Percentiles rank a stretch among this genome's conserved stretches.
Conservation (phyloP, 2,797 vertebrate genomes). For the Prionace glauca region DNA sequence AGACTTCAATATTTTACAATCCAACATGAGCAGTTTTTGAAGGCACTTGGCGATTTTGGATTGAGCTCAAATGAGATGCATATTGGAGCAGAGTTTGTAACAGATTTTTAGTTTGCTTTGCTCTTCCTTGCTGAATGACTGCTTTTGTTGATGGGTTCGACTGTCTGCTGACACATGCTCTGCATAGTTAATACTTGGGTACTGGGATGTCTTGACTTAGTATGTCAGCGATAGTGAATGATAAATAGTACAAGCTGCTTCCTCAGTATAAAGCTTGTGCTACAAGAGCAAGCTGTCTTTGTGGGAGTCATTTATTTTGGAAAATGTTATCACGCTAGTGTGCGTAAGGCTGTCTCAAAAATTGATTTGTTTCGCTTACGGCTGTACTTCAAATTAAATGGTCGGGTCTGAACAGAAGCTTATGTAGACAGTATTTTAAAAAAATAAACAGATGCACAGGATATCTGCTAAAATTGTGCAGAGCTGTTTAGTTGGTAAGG, state of each 20-base stretch:
- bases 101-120: not conserved
- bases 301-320: constrained; percentile 11
- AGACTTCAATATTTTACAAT: not conserved
- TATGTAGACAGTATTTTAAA: not conserved
- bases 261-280: not conserved
- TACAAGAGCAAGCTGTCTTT: not conserved
- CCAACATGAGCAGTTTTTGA: not conserved
- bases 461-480: not conserved
- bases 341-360: not conserved
- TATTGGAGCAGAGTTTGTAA: not conserved
- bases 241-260: not conserved
- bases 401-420: not conserved
- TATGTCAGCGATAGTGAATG: not conserved
- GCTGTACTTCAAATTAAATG: not conserved
- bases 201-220: not conserved
- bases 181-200: not conserved
- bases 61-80: too few species aligned
- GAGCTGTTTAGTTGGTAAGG: not conserved
- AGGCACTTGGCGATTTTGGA: not conserved
- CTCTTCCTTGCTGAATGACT: not conserved
- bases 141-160: not conserved
- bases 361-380: not conserved
- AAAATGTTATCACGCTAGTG: not conserved
- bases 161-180: not conserved
- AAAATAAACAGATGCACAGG: not conserved